A percentile compares a stretch with the other conserved stretches of the same genome.
Conservation (phyloP, 2,888 invertebrate genomes). For the Sinhomidia bicolor region DNA sequence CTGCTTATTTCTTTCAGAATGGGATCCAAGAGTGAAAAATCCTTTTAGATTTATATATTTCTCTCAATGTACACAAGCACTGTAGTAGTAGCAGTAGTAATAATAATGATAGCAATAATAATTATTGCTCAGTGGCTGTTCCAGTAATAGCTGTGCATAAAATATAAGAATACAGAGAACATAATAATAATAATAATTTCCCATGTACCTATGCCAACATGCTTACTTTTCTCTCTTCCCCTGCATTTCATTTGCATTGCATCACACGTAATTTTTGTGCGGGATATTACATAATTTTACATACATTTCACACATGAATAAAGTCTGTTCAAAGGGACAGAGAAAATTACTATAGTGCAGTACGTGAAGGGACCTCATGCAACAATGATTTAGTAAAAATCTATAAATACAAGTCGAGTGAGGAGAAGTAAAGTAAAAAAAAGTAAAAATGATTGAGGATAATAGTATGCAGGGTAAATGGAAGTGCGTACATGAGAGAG, state of each 20-base stretch:
- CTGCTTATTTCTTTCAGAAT: no score
- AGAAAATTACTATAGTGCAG: neutral
- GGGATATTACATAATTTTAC: conserved; percentile 48
- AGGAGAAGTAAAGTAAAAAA: neutral
- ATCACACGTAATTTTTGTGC: conserved; percentile 40
- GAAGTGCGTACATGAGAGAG: neutral
- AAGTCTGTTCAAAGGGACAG: neutral
- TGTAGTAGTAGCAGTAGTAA: neutral
- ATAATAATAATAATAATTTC: neutral
- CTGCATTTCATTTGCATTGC: neutral
- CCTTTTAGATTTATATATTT: neutral
- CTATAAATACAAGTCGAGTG: conserved; percentile 1
- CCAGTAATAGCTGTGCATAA: conserved; percentile 10
- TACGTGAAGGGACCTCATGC: conserved; percentile 21
- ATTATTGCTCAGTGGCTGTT: conserved; percentile 22
- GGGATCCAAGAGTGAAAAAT: neutral
- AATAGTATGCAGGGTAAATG: neutral
- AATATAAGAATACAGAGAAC: no score
- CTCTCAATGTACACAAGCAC: neutral
- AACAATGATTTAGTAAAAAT: conserved; percentile 19
- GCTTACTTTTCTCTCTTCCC: neutral
- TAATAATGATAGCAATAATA: neutral
- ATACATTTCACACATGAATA: conserved; percentile 48
- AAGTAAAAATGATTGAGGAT: no score
- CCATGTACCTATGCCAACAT: neutral